Evolutionary conservation across 2,113 vertebrate species (phyloP).

Genomic region (Antennarius striatus): DNA sequence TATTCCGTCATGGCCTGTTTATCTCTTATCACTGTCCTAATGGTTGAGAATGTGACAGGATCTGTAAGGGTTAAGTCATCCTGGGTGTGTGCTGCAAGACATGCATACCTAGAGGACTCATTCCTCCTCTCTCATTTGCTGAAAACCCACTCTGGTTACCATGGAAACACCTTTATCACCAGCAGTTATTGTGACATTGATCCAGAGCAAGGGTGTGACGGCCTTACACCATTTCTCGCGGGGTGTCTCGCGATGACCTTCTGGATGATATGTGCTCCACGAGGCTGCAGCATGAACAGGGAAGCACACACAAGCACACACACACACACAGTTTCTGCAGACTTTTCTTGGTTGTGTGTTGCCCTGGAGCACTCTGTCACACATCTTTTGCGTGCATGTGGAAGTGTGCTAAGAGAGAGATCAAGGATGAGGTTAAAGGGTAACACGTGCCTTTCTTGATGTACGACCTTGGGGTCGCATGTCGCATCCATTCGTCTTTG

Average conservation of each 20-base stretch:
- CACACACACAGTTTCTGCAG: background rate
- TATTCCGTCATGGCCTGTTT: constrained; percentile 37
- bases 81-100: constrained; percentile 42
- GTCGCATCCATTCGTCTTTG: constrained; percentile 16
- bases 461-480: constrained; percentile 32
- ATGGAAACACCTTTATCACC: constrained; percentile 63
- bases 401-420: constrained; percentile 10
- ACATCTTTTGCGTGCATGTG: constrained; percentile 9
- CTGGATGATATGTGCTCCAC: constrained; percentile 35
- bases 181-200: constrained; percentile 72
- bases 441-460: constrained; percentile 32
- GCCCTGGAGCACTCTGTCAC: constrained; percentile 3
- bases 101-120: constrained; percentile 44
- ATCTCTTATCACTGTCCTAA: constrained; percentile 55
- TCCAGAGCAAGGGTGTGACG: constrained; percentile 59
- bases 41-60: constrained; percentile 44
- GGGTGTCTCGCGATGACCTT: constrained; percentile 39
- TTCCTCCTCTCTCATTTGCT: constrained; percentile 40
- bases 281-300: background rate
- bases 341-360: background rate
- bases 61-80: constrained; percentile 58
- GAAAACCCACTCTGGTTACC: constrained; percentile 30
- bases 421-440: constrained; percentile 33
- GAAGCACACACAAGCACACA: constrained; percentile 8
- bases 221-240: constrained; percentile 59